These are phyloP conservation scores for Gymnoscelis rufifasciata DNA, from an alignment of 2,888 invertebrate genomes.

Conservation along the genomic window DNA sequence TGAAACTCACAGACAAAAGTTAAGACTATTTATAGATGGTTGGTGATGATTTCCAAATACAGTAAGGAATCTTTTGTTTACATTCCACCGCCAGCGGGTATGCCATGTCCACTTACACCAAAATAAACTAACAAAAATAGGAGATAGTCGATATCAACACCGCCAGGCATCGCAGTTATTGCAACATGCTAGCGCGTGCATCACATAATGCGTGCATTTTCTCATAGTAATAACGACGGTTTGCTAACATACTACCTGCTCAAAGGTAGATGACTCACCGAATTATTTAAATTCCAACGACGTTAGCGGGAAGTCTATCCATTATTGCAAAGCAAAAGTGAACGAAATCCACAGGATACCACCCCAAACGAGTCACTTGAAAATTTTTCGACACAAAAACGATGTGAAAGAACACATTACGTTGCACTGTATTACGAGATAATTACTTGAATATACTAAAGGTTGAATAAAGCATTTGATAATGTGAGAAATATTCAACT, in stretches of 20 bases:
- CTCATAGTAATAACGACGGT: constrained; percentile 25
- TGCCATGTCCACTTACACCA: background rate
- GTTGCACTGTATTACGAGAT: constrained; percentile 35
- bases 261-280: constrained; percentile 70
- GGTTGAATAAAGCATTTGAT: constrained; percentile 45
- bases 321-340: constrained; percentile 63
- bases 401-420: constrained; percentile 55
- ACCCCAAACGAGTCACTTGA: constrained; percentile 61
- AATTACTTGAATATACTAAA: constrained; percentile 45
- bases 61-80: background rate
- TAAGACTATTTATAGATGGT: too few relatives aligned
- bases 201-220: constrained; percentile 3
- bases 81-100: background rate
- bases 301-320: constrained; percentile 67
- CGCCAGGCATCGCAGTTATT: constrained; percentile 5
- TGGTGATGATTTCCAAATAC: background rate
- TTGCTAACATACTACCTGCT: constrained; percentile 37
- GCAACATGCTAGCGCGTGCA: constrained; percentile 1
- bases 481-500: constrained; percentile 60
- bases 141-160: constrained; percentile 34
- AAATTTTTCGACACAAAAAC: constrained; percentile 54
- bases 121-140: constrained; percentile 45
- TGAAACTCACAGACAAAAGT: too few relatives aligned
- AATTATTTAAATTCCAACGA: constrained; percentile 76
- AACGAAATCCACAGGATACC: constrained; percentile 65